A percentile compares a stretch with the other conserved stretches of the same genome.
Evolutionary conservation across 2,797 vertebrate genomes (phyloP).

Genomic region (Hydrolagus colliei): DNA sequence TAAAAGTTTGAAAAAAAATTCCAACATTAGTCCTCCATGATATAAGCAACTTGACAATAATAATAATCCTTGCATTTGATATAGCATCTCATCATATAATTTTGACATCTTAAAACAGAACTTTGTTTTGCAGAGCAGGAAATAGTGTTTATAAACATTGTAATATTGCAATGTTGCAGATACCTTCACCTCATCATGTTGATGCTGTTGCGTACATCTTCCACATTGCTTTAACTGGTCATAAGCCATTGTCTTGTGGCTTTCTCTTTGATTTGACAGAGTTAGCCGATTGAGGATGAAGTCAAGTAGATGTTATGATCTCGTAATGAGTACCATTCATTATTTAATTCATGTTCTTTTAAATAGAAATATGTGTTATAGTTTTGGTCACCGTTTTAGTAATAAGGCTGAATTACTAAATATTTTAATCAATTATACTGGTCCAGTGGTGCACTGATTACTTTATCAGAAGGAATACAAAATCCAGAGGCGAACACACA

Average conservation of each 20-base stretch:
- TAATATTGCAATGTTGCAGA: too few species aligned
- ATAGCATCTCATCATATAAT: too few species aligned
- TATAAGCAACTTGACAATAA: too few species aligned
- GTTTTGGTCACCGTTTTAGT: neutral
- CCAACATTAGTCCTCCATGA: too few species aligned
- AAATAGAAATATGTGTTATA: neutral
- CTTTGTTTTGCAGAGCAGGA: neutral
- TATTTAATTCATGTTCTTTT: neutral
- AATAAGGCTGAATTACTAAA: neutral
- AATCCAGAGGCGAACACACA: too few species aligned
- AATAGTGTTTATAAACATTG: neutral
- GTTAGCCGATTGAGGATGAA: neutral
- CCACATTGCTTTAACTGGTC: neutral
- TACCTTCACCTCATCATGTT: neutral
- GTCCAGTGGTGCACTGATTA: too few species aligned
- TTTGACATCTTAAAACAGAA: too few species aligned
- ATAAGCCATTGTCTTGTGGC: neutral
- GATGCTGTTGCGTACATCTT: neutral
- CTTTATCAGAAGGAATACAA: too few species aligned
- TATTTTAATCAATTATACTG: too few species aligned
- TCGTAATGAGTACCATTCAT: neutral
- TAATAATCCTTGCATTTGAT: too few species aligned
- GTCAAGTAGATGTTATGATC: neutral
- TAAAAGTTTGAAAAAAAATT: too few species aligned
- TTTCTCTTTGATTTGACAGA: neutral